Percentiles rank a stretch among this genome's conserved stretches.
phyloP scores from a whole-genome alignment of 2,113 vertebrate species.

The Diadophis punctatus region DNA sequence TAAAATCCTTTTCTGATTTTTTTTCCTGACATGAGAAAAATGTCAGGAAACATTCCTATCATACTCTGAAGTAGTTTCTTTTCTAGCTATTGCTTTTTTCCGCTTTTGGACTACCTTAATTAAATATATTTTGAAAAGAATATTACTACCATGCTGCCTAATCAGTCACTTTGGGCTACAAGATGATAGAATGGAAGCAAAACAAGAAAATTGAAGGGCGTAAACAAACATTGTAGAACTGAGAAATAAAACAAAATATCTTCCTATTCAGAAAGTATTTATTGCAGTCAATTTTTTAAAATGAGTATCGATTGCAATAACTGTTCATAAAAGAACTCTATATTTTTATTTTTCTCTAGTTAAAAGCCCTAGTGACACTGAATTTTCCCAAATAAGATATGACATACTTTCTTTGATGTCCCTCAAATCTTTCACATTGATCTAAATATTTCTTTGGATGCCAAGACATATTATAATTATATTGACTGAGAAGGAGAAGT shows the following conservation, averaged over 20 bases:
- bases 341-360: not conserved
- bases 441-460: constrained; percentile 18
- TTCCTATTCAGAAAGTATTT: not conserved
- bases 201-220: not conserved
- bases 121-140: not conserved
- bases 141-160: not conserved
- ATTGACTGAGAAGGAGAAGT: not conserved
- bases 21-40: not conserved
- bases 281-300: not conserved
- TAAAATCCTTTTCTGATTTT: not conserved
- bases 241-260: not conserved
- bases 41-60: too few relatives aligned
- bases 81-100: not conserved
- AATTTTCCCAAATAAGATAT: not conserved
- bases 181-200: not conserved
- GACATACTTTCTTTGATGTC: not conserved
- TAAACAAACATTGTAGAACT: not conserved
- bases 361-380: not conserved
- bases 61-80: not conserved
- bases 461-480: constrained; percentile 8
- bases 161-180: not conserved
- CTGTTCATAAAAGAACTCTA: not conserved
- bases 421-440: constrained; percentile 8
- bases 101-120: not conserved
- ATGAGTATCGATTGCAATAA: not conserved